These are phyloP conservation scores for Periphyllus acericola DNA, from an alignment of 2,888 invertebrate species.

Conservation along the genomic window DNA sequence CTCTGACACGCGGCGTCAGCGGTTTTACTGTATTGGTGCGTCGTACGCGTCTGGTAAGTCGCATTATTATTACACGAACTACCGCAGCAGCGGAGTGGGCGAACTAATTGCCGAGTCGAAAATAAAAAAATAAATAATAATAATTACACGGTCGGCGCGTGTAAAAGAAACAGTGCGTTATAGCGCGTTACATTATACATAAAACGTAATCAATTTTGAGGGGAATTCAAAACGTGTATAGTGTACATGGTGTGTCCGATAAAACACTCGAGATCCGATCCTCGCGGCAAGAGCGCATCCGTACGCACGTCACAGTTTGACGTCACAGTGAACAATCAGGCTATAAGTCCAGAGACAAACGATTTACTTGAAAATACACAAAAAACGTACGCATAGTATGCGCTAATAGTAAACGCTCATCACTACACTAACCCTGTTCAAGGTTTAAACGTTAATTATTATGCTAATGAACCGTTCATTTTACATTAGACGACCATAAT, in stretches of 20 bases:
- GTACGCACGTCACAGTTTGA: neutral
- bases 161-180: neutral
- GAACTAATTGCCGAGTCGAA: slow-evolving; percentile 45
- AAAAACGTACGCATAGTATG: too few relatives aligned
- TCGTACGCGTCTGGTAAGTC: neutral
- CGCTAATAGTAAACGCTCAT: too few relatives aligned
- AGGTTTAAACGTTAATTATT: too few relatives aligned
- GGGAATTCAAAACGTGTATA: slow-evolving; percentile 9
- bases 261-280: neutral
- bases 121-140: slow-evolving; percentile 12
- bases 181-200: neutral
- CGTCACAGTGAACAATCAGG: too few relatives aligned
- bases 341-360: too few relatives aligned
- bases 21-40: neutral
- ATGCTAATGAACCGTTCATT: too few relatives aligned
- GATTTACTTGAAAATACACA: too few relatives aligned
- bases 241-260: neutral
- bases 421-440: too few relatives aligned
- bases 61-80: slow-evolving; percentile 10
- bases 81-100: slow-evolving; percentile 25
- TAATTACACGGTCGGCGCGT: slow-evolving; percentile 37
- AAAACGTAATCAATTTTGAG: slow-evolving; percentile 33
- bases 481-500: too few relatives aligned
- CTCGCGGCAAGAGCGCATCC: neutral
- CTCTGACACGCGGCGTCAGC: neutral